Conservation (phyloP, 2,888 invertebrate genomes). For the Agonopterix subpropinquella region DNA sequence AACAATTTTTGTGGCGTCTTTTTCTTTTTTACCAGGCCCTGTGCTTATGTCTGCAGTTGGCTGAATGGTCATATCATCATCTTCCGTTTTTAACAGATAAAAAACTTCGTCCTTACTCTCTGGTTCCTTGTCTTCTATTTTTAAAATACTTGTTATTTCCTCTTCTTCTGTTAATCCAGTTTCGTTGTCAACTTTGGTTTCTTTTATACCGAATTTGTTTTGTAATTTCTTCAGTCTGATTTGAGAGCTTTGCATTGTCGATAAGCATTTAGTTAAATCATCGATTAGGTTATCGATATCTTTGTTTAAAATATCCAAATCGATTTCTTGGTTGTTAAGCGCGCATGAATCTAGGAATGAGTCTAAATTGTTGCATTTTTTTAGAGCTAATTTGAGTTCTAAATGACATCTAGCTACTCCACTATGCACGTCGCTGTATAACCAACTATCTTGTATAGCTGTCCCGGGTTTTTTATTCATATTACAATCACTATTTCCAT, state of each 20-base stretch:
- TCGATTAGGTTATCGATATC: constrained; percentile 60
- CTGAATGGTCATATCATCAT: constrained; percentile 30
- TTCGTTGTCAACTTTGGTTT: constrained; percentile 16
- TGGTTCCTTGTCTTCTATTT: constrained; percentile 51
- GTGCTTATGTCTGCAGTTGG: constrained; percentile 45
- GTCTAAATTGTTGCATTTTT: constrained; percentile 55
- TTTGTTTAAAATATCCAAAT: constrained; percentile 45
- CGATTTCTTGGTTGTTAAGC: constrained; percentile 47
- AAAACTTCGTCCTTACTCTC: constrained; percentile 65
- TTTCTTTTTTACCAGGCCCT: constrained; percentile 56
- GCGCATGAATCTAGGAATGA: constrained; percentile 63
- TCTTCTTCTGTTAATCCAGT: constrained; percentile 17
- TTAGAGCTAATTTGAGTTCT: constrained; percentile 52
- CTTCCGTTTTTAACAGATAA: constrained; percentile 61
- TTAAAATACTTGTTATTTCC: constrained; percentile 34
- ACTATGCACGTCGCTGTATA: constrained; percentile 62
- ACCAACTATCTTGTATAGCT: constrained; percentile 48
- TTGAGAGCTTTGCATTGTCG: constrained; percentile 50
- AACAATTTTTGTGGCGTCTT: constrained; percentile 52
- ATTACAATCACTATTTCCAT: constrained; percentile 34
- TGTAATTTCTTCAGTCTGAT: constrained; percentile 54
- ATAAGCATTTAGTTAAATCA: constrained; percentile 45
- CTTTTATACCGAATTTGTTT: constrained; percentile 26
- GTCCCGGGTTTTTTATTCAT: constrained; percentile 37
- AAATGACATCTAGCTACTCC: constrained; percentile 49